Evolutionary conservation across 2,888 invertebrate genomes (phyloP).

Genomic region (Emmelina monodactyla): DNA sequence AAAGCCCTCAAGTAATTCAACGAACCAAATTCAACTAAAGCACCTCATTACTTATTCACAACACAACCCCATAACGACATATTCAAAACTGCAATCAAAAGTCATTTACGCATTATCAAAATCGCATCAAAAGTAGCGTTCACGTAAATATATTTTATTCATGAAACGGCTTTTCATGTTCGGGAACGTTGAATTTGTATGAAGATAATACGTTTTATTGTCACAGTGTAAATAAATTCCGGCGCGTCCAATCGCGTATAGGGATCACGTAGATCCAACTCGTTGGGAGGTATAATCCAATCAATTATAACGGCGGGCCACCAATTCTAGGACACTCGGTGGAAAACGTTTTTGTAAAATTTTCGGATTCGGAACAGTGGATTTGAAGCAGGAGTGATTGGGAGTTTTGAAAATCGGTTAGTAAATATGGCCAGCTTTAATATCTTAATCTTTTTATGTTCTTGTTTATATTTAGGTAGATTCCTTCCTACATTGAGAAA

Average conservation of each 20-base stretch:
- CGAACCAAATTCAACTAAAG: no score
- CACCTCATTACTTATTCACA: no score
- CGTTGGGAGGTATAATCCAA: constrained; percentile 55
- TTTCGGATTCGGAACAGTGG: no score
- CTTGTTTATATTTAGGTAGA: no score
- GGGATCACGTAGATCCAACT: constrained; percentile 41
- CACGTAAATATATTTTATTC: constrained; percentile 35
- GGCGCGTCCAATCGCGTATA: constrained; percentile 33
- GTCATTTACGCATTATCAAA: constrained; percentile 8
- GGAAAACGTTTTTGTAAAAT: no score
- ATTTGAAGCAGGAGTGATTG: no score
- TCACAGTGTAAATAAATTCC: constrained; percentile 48
- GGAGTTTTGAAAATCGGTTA: no score
- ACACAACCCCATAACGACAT: no score
- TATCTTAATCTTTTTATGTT: no score
- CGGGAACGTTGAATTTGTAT: constrained; percentile 38
- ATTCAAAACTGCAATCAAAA: constrained; percentile 9
- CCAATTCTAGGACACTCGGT: constrained; percentile 26
- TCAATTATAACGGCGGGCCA: constrained; percentile 52
- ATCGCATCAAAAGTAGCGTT: constrained; percentile 23
- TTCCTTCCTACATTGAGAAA: no score
- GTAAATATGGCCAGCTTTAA: no score
- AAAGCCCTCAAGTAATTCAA: no score
- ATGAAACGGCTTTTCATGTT: constrained; percentile 24
- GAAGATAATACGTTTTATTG: constrained; percentile 45